phyloP scores from a whole-genome alignment of 1,140 invertebrate genomes.

The Chironomus tepperi region DNA sequence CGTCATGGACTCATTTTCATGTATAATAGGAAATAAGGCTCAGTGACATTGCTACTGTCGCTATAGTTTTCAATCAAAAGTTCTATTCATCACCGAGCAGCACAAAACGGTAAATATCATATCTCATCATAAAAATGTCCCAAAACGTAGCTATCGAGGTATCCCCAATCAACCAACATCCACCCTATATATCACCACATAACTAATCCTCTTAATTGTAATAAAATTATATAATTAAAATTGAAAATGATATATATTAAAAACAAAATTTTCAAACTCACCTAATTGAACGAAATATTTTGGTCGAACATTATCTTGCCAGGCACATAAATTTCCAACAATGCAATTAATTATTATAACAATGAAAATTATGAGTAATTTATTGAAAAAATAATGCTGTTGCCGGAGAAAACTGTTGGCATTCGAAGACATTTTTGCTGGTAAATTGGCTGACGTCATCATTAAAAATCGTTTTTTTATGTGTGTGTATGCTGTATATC shows the following conservation, averaged over 20 bases:
- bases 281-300: constrained; percentile 82
- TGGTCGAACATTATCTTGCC: constrained; percentile 78
- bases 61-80: too few relatives aligned
- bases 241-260: neutral
- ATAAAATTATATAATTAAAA: neutral
- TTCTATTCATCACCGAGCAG: too few relatives aligned
- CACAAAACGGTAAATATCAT: too few relatives aligned
- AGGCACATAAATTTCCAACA: constrained; percentile 41
- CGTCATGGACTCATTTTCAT: too few relatives aligned
- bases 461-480: neutral
- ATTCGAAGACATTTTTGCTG: constrained; percentile 16
- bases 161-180: too few relatives aligned
- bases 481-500: neutral
- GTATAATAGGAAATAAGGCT: too few relatives aligned
- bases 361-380: constrained; percentile 20
- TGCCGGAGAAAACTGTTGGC: neutral
- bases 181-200: too few relatives aligned
- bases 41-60: too few relatives aligned
- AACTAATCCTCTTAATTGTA: too few relatives aligned
- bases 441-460: constrained; percentile 11
- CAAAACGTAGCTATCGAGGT: too few relatives aligned
- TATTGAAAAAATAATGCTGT: constrained; percentile 19
- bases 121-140: too few relatives aligned
- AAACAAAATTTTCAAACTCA: constrained; percentile 44
- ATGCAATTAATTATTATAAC: constrained; percentile 22